Evolutionary conservation across 2,888 invertebrate species (phyloP).

Genomic region (Callimorpha dominula): DNA sequence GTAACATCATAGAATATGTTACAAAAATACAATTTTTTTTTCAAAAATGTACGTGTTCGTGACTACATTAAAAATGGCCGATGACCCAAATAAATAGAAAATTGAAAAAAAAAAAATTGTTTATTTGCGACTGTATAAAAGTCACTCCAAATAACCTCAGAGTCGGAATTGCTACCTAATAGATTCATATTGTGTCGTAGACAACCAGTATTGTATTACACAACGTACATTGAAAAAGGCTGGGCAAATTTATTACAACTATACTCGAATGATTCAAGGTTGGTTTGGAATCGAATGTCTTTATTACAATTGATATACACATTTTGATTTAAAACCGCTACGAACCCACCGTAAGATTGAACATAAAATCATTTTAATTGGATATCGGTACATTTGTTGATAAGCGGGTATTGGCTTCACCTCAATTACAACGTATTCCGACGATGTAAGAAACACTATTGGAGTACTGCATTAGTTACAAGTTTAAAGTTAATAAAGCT

Average conservation of each 20-base stretch:
- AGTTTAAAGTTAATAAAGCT: conserved; percentile 44
- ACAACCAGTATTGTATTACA: conserved; percentile 48
- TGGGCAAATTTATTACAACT: conserved; percentile 61
- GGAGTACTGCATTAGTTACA: conserved; percentile 37
- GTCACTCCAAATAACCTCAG: conserved; percentile 43
- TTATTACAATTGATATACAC: conserved; percentile 39
- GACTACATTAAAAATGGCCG: not conserved
- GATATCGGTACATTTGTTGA: conserved; percentile 32
- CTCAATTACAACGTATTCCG: conserved; percentile 32
- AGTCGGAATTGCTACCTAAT: conserved; percentile 49
- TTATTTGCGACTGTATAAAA: conserved; percentile 1
- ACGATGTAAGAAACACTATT: conserved; percentile 28
- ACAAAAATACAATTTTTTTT: not conserved
- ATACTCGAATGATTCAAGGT: conserved; percentile 59
- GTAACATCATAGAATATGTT: not conserved
- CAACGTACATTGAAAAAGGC: conserved; percentile 51
- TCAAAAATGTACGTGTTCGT: not conserved
- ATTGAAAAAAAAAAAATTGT: not conserved
- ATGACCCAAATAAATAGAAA: not conserved
- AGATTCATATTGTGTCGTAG: conserved; percentile 47
- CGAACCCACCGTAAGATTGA: conserved; percentile 39
- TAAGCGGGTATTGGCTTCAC: conserved; percentile 36
- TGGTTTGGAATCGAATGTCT: conserved; percentile 37
- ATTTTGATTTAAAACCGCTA: conserved; percentile 24
- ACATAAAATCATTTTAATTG: conserved; percentile 45